phyloP scores from a whole-genome alignment of 2,888 invertebrate species.

The Apodemia zela region DNA sequence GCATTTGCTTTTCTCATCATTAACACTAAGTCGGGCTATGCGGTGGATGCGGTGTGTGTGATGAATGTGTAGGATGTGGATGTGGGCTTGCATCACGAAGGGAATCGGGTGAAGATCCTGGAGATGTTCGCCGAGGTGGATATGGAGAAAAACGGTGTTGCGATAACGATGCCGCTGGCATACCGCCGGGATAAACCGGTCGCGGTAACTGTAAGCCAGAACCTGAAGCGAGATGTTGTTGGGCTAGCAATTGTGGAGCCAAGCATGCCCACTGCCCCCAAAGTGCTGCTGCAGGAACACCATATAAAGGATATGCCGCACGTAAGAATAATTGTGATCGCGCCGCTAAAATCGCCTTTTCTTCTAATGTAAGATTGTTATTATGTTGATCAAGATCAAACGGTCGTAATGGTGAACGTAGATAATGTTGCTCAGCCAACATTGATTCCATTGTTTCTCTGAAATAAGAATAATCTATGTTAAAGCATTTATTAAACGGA shows the following conservation, averaged over 20 bases:
- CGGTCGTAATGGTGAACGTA: slow-evolving; percentile 88
- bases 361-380: slow-evolving; percentile 86
- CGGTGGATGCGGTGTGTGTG: slow-evolving; percentile 62
- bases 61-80: slow-evolving; percentile 52
- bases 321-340: slow-evolving; percentile 87
- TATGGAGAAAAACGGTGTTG: slow-evolving; percentile 83
- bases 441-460: slow-evolving; percentile 95
- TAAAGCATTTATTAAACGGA: slow-evolving; percentile 30
- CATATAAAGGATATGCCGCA: slow-evolving; percentile 83
- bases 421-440: slow-evolving; percentile 91
- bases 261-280: slow-evolving; percentile 88
- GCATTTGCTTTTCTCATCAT: neutral
- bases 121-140: slow-evolving; percentile 71
- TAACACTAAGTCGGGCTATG: slow-evolving; percentile 66
- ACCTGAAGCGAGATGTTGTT: slow-evolving; percentile 82
- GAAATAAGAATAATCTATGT: slow-evolving; percentile 47
- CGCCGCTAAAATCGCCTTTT: slow-evolving; percentile 88
- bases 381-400: slow-evolving; percentile 86
- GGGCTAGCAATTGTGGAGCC: slow-evolving; percentile 83
- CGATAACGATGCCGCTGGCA: slow-evolving; percentile 54
- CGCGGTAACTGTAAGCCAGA: slow-evolving; percentile 72
- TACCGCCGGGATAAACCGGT: slow-evolving; percentile 69
- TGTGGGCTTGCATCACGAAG: slow-evolving; percentile 75
- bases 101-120: slow-evolving; percentile 82
- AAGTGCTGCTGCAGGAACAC: slow-evolving; percentile 78